Evolutionary conservation across 2,113 vertebrate genomes (phyloP).

Genomic region (Heterotis niloticus): DNA sequence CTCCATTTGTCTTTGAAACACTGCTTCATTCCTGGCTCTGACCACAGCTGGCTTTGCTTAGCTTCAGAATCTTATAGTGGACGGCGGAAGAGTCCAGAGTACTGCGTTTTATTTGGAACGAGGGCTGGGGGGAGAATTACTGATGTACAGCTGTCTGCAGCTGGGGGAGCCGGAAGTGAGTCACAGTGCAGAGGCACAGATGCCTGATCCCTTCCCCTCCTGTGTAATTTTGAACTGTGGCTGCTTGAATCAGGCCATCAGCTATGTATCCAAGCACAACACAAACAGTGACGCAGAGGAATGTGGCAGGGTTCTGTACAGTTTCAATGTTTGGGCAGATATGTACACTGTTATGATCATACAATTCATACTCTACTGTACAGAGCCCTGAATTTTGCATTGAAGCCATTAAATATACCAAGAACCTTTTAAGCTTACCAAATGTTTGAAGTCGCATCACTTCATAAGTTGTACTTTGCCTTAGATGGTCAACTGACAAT

Average conservation of each 20-base stretch:
- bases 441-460: not conserved
- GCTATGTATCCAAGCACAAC: not conserved
- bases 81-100: not conserved
- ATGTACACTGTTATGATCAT: not conserved
- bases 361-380: not conserved
- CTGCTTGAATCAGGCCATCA: not conserved
- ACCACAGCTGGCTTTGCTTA: not conserved
- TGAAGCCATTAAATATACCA: not conserved
- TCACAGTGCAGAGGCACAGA: not conserved
- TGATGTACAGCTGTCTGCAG: conserved; percentile 3
- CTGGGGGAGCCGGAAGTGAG: conserved; percentile 11
- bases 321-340: not conserved
- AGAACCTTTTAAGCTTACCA: not conserved
- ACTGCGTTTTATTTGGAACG: not conserved
- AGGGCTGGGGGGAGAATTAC: not conserved
- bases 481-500: conserved; percentile 3
- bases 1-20: too few species aligned
- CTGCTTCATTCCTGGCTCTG: not conserved
- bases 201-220: not conserved
- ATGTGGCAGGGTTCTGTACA: not conserved
- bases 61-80: not conserved
- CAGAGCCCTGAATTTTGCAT: conserved; percentile 1
- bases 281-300: not conserved
- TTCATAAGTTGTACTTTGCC: not conserved
- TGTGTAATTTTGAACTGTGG: not conserved